These are phyloP conservation scores for Acrobeloides nanus DNA, from an alignment of 2,888 invertebrate genomes.

Conservation along the genomic window DNA sequence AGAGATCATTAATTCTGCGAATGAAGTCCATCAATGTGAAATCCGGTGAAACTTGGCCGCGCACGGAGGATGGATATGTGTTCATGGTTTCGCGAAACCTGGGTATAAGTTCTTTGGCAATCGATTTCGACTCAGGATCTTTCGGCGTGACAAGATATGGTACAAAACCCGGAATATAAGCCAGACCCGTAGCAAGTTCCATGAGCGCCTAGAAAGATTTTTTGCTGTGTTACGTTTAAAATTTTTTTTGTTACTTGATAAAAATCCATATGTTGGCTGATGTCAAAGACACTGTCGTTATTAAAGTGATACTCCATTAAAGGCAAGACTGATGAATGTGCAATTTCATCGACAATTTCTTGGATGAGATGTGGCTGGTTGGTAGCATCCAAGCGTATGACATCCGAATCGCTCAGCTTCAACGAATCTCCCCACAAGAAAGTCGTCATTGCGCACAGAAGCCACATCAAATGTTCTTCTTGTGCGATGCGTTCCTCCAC, in stretches of 20 bases:
- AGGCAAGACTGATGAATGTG: slow-evolving; percentile 29
- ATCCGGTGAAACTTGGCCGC: slow-evolving; percentile 46
- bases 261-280: slow-evolving; percentile 50
- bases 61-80: slow-evolving; percentile 34
- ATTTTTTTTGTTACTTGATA: slow-evolving; percentile 41
- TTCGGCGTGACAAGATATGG: slow-evolving; percentile 40
- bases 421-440: slow-evolving; percentile 32
- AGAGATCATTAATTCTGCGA: slow-evolving; percentile 33
- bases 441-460: slow-evolving; percentile 42
- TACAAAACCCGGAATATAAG: slow-evolving; percentile 33
- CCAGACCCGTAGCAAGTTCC: slow-evolving; percentile 42
- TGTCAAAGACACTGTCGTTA: slow-evolving; percentile 52
- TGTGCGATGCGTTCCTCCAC: slow-evolving; percentile 45
- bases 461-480: slow-evolving; percentile 51
- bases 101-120: slow-evolving; percentile 48
- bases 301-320: slow-evolving; percentile 48
- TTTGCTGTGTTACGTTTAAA: too few species aligned
- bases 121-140: slow-evolving; percentile 33
- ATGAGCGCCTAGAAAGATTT: slow-evolving; percentile 32
- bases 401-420: slow-evolving; percentile 18
- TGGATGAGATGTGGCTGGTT: slow-evolving; percentile 2
- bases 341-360: slow-evolving; percentile 18
- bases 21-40: slow-evolving; percentile 49
- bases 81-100: slow-evolving; percentile 44
- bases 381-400: slow-evolving; percentile 14